Conservation (phyloP, 2,888 invertebrate genomes). For the Fragum fragum region DNA sequence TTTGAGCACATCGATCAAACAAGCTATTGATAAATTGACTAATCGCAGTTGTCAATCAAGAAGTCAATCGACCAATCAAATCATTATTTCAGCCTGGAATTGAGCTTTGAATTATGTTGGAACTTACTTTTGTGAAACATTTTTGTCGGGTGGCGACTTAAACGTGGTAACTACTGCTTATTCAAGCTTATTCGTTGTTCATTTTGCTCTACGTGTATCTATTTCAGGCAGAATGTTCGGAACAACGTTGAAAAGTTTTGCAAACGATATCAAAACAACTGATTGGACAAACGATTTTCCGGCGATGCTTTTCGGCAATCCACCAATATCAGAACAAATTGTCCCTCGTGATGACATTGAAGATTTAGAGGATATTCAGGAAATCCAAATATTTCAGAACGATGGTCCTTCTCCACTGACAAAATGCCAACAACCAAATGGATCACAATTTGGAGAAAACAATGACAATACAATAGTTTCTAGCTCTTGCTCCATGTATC, state of each 20-base stretch:
- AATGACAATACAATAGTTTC: not conserved
- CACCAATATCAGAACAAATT: slow-evolving; percentile 41
- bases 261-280: not conserved
- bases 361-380: slow-evolving; percentile 33
- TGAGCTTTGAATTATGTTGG: too few relatives aligned
- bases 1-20: too few relatives aligned
- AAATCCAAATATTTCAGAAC: slow-evolving; percentile 17
- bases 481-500: not conserved
- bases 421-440: not conserved
- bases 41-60: too few relatives aligned
- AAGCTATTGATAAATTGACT: too few relatives aligned
- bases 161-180: too few relatives aligned
- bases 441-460: not conserved
- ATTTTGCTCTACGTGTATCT: too few relatives aligned
- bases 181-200: too few relatives aligned
- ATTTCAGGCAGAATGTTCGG: slow-evolving; percentile 11
- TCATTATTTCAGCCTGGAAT: too few relatives aligned
- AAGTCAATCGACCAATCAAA: too few relatives aligned
- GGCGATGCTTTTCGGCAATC: not conserved
- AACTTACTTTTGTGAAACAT: too few relatives aligned
- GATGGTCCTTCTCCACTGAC: not conserved
- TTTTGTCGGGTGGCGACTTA: too few relatives aligned
- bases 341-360: slow-evolving; percentile 46
- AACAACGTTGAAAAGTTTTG: not conserved
- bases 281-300: not conserved